Percentiles rank a stretch among this genome's conserved stretches.
These are phyloP conservation scores for Drosophila ustulata DNA, from an alignment of 2,888 invertebrate species.

Conservation along the genomic window DNA sequence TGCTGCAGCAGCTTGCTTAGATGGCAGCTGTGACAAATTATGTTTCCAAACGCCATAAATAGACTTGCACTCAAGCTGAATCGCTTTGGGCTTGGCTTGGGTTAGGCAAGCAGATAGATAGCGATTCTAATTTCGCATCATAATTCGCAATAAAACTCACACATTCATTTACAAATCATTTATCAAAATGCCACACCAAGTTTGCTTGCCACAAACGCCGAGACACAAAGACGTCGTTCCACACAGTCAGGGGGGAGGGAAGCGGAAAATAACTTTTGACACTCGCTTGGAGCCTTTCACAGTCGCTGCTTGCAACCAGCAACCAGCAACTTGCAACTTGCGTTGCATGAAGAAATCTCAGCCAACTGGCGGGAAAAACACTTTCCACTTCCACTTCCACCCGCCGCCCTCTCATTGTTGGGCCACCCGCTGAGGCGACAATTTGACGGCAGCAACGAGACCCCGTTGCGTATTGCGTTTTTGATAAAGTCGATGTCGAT, in stretches of 20 bases:
- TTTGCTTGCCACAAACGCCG: slow-evolving; percentile 11
- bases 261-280: slow-evolving; percentile 29
- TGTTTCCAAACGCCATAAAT: slow-evolving; percentile 58
- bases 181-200: slow-evolving; percentile 57
- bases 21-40: slow-evolving; percentile 61
- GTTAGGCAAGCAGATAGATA: background rate
- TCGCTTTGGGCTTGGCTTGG: slow-evolving; percentile 13
- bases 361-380: slow-evolving; percentile 16
- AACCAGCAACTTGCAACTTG: background rate
- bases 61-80: slow-evolving; percentile 41
- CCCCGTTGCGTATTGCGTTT: slow-evolving; percentile 18
- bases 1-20: slow-evolving; percentile 39
- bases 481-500: background rate
- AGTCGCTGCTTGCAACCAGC: slow-evolving; percentile 1
- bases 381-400: slow-evolving; percentile 5
- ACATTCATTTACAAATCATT: slow-evolving; percentile 75
- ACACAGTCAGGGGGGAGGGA: background rate
- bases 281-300: slow-evolving; percentile 3
- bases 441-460: slow-evolving; percentile 13
- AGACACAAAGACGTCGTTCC: background rate
- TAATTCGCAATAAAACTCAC: slow-evolving; percentile 70
- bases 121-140: slow-evolving; percentile 51
- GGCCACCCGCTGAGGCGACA: slow-evolving; percentile 9
- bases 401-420: background rate
- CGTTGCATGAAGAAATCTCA: slow-evolving; percentile 2